Evolutionary conservation across 2,888 invertebrate genomes (phyloP).

Genomic region (Euproctis similis): DNA sequence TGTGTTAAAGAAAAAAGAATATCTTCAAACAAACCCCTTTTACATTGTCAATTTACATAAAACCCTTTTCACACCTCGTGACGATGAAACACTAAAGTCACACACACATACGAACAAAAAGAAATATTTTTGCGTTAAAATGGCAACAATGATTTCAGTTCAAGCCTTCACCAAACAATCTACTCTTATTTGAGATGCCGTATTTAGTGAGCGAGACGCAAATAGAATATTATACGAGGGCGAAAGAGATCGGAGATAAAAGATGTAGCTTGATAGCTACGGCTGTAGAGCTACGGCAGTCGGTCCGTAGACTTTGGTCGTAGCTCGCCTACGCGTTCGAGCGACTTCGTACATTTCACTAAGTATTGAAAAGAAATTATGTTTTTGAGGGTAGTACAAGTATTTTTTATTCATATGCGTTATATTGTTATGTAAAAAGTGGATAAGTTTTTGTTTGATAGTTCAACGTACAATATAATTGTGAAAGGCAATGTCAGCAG

Average conservation of each 20-base stretch:
- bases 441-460: slow-evolving; percentile 63
- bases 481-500: slow-evolving; percentile 64
- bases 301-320: slow-evolving; percentile 43
- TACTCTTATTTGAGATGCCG: slow-evolving; percentile 45
- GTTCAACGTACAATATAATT: slow-evolving; percentile 71
- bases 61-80: slow-evolving; percentile 21
- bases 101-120: slow-evolving; percentile 13
- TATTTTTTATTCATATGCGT: slow-evolving; percentile 30
- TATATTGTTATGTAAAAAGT: slow-evolving; percentile 67
- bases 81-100: slow-evolving; percentile 17
- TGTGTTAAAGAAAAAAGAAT: slow-evolving; percentile 15
- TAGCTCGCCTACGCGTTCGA: slow-evolving; percentile 49
- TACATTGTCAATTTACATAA: slow-evolving; percentile 22
- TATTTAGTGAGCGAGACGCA: slow-evolving; percentile 36
- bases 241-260: slow-evolving; percentile 21
- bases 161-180: slow-evolving; percentile 55
- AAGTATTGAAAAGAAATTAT: slow-evolving; percentile 26
- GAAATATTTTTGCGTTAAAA: slow-evolving; percentile 38
- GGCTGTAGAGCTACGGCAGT: slow-evolving; percentile 47
- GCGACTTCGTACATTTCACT: slow-evolving; percentile 18
- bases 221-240: slow-evolving; percentile 17
- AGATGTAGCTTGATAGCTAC: slow-evolving; percentile 36
- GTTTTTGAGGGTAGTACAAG: slow-evolving; percentile 34
- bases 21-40: slow-evolving; percentile 13
- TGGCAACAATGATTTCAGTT: slow-evolving; percentile 56